Conservation (phyloP, 2,888 invertebrate genomes). For the Callyntrura sp. region DNA sequence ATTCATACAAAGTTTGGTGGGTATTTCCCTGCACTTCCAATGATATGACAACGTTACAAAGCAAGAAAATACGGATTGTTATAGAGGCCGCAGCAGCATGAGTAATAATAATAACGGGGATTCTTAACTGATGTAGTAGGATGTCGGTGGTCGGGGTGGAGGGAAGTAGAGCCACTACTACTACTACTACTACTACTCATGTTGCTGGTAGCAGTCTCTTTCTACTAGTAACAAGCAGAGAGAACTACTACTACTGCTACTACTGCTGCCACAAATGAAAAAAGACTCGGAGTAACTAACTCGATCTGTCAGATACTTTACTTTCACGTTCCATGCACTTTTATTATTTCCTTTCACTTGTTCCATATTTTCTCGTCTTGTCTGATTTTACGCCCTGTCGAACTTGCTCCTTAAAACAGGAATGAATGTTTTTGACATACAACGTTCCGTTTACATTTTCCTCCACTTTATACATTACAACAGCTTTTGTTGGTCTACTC, state of each 20-base stretch:
- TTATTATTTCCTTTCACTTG: slow-evolving; percentile 82
- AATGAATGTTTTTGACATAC: slow-evolving; percentile 84
- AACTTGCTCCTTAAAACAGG: slow-evolving; percentile 81
- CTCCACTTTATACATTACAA: slow-evolving; percentile 1
- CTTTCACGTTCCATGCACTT: slow-evolving; percentile 79
- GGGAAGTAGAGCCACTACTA: background rate
- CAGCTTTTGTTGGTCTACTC: slow-evolving; percentile 20
- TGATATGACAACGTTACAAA: too few species aligned
- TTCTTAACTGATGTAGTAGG: background rate
- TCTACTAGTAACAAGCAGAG: background rate
- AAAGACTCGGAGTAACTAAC: slow-evolving; percentile 71
- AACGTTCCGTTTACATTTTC: slow-evolving; percentile 68
- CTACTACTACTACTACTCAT: background rate
- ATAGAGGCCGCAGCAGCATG: too few species aligned
- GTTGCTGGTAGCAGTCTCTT: background rate
- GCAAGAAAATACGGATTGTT: too few species aligned
- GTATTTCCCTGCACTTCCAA: too few species aligned
- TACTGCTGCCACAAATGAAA: slow-evolving; percentile 44
- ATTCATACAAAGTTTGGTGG: too few species aligned
- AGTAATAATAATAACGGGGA: too few species aligned
- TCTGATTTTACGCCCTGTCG: slow-evolving; percentile 83
- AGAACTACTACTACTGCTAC: too few species aligned
- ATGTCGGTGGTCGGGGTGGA: background rate
- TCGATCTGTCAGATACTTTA: slow-evolving; percentile 77
- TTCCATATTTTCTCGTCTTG: slow-evolving; percentile 83